Evolutionary conservation across 2,113 vertebrate species (phyloP), one percentile per base, ranked within the genome.

Genomic region (Phaethon lepturus): DNA sequence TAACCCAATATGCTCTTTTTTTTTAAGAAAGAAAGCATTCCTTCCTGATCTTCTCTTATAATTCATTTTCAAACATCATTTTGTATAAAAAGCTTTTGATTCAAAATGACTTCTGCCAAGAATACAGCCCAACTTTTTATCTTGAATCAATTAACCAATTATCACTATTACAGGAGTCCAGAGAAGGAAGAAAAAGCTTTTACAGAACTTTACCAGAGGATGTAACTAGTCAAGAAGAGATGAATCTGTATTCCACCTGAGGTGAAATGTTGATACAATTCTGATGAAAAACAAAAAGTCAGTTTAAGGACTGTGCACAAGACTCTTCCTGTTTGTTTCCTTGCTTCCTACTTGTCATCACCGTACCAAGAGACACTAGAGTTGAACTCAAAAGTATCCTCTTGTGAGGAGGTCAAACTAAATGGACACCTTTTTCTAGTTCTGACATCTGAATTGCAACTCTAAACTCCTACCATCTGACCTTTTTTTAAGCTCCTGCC

Each of bases 121-220:
- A 91, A 83, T 59, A 74, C 16, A 92, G 11, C 63, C 42, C 75
- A 90, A 15, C 11, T 73, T 76, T 94, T 86, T 85, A 14, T 94
- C 77, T 83, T 84, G 53, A 81, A 62, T 90, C 75, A 83, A 40
- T 96, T 90, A 86, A 86, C 83, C 75, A 69, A 25, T 90, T 93
- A 91, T 60, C 53, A 31, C 13, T 74, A 25, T 74, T 53, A 59
- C n/a, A 75, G 50, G 44, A 92, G 62, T 45, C 79, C 73, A 49
- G 23, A 76, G 17, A 63, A 87, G 72, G 55, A 78, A 88, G 50
- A 68, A 56, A 74, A 77, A 17, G 2, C 19, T 92, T 89, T 94
- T 68, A 87, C 12, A 78, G 50, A 80, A 49, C 24, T 82, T 71
- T 93, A 38, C 35, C 52, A 53, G 42, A 88, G 40, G 20, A 55